Evolutionary conservation across 2,888 invertebrate genomes (phyloP).

Genomic region (Acholoe squamosa): DNA sequence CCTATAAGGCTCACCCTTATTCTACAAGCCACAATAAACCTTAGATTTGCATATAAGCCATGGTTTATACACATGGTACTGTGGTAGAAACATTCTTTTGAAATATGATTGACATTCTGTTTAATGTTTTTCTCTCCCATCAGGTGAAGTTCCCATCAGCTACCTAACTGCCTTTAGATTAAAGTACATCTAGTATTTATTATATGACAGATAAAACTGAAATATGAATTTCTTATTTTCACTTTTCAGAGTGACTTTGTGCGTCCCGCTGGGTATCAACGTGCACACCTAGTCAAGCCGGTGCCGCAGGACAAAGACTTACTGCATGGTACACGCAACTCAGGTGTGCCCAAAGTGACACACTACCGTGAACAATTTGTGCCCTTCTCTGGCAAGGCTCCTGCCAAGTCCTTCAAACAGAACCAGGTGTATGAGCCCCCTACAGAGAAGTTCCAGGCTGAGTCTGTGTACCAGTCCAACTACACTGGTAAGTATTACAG

Average conservation of each 20-base stretch:
- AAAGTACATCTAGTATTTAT: too few relatives aligned
- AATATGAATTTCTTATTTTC: too few relatives aligned
- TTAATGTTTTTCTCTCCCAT: too few relatives aligned
- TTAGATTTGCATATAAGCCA: too few relatives aligned
- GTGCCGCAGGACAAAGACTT: neutral
- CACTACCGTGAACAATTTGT: conserved; percentile 34
- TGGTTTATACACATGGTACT: too few relatives aligned
- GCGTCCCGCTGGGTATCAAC: neutral
- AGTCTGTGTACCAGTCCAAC: conserved; percentile 61
- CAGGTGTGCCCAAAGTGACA: neutral
- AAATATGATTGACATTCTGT: too few relatives aligned
- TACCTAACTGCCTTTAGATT: too few relatives aligned
- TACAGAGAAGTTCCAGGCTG: conserved; percentile 40
- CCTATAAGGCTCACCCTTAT: too few relatives aligned
- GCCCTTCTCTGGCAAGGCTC: conserved; percentile 50
- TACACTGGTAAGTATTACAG: conserved; percentile 66
- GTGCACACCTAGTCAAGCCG: neutral
- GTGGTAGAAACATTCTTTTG: too few relatives aligned
- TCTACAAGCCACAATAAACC: too few relatives aligned
- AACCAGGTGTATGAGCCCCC: conserved; percentile 61
- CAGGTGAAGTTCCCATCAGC: too few relatives aligned
- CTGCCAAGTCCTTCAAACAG: conserved; percentile 56
- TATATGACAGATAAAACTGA: too few relatives aligned
- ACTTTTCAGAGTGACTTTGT: conserved; percentile 46
- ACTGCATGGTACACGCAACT: neutral